These are phyloP conservation scores for Acanthurus leucopareius DNA, from an alignment of 2,797 vertebrate genomes.

Conservation along the genomic window DNA sequence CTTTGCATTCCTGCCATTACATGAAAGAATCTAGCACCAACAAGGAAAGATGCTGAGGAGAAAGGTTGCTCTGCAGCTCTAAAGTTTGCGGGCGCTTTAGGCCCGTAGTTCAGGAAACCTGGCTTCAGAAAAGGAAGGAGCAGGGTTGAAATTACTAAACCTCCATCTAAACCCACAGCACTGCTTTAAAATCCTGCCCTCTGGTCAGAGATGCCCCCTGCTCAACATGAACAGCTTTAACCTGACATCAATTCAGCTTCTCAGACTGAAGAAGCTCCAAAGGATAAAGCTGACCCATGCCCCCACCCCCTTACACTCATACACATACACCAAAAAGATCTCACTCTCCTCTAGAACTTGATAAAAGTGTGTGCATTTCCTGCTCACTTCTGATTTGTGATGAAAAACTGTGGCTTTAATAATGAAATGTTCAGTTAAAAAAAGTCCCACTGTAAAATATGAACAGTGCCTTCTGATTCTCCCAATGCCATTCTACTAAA, in stretches of 20 bases:
- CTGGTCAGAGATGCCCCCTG: slow-evolving; percentile 45
- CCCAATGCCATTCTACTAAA: background rate
- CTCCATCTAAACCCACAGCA: slow-evolving; percentile 62
- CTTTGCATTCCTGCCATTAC: slow-evolving; percentile 26
- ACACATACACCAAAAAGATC: background rate
- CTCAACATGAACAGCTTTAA: slow-evolving; percentile 45
- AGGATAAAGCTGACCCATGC: background rate
- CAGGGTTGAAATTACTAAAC: slow-evolving; percentile 42
- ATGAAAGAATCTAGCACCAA: slow-evolving; percentile 16
- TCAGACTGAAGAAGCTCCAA: slow-evolving; percentile 28
- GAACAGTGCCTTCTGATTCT: background rate
- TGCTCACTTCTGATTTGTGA: background rate
- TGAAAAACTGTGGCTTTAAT: background rate
- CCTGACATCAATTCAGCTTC: slow-evolving; percentile 43
- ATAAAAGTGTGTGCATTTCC: background rate
- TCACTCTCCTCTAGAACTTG: background rate
- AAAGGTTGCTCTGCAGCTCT: background rate
- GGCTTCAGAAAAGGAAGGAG: slow-evolving; percentile 26
- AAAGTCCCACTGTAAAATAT: background rate
- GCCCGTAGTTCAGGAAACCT: slow-evolving; percentile 5
- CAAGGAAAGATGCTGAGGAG: slow-evolving; percentile 9
- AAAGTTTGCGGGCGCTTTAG: slow-evolving; percentile 26
- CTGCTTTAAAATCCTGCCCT: slow-evolving; percentile 57
- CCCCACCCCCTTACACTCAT: background rate
- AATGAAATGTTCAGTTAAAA: too few relatives aligned